Base-by-base conservation (phyloP, 2,797 vertebrate genomes). In the Anisognathus igniventris region DNA sequence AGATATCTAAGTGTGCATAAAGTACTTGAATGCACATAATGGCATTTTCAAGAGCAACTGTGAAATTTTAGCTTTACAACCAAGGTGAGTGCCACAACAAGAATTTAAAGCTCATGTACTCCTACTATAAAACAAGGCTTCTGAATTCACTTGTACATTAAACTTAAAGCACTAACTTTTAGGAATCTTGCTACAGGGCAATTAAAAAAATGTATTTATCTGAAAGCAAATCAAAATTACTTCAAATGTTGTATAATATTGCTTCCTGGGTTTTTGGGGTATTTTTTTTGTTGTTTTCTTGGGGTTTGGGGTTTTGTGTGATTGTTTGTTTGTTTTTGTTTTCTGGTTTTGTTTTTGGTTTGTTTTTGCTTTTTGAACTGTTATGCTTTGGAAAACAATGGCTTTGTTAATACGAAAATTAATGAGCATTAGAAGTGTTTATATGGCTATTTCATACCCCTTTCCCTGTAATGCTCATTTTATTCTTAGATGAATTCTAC, bases 401-500 rank as follows among this genome's bases (percentile, higher is more conserved):
- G 9, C 37, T 78, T 66, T 92, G 60, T 47, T 82, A 74, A 64
- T 57, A 6, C 75, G 48, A 91, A 92, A 94, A 72, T n/a, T 10
- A 71, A 83, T 37, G 33, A 77, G 6, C 42, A 39, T 85, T 92
- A 30, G 8, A 56, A 86, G 14, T 54, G 28, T 78, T 90, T 64
- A n/a, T 27, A 14, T 82, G 76, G 25, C 14, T 93, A 64, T 85
- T 93, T 95, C 75, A 76, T 30, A 82, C 6, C 5, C 42, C 18
- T 61, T 95, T 90, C 60, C 65, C 22, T 51, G 8, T 51, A 93
- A 89, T 33, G 28, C 28, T 94, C 2, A 0, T 13, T 71, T 94
- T 90, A 57, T 90, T 87, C 33, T 86, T 90, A 68, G 56, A 83
- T 81, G 13, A 93, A 95, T 91, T 83, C 35, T 82, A 60, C 14